A percentile compares a stretch with the other conserved stretches of the same genome.
Evolutionary conservation across 2,888 invertebrate genomes (phyloP).

Genomic region (Pyrrhia umbra): DNA sequence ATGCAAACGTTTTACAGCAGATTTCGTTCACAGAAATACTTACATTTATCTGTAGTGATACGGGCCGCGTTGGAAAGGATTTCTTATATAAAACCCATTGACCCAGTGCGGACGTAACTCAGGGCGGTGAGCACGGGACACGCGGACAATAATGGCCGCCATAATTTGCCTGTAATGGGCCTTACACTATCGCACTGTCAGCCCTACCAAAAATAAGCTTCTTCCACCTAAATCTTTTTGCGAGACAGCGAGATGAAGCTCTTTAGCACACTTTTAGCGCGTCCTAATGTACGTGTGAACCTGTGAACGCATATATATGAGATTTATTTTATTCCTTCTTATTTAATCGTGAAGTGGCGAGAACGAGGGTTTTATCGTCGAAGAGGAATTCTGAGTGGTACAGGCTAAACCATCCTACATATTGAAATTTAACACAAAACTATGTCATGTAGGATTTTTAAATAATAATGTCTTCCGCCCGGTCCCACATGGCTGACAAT

Average conservation of each 20-base stretch:
- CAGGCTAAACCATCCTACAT: constrained; percentile 15
- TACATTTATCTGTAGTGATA: constrained; percentile 57
- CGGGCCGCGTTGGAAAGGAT: constrained; percentile 70
- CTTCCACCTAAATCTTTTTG: constrained; percentile 78
- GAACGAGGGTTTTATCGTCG: constrained; percentile 43
- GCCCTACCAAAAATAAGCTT: constrained; percentile 87
- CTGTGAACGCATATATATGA: constrained; percentile 46
- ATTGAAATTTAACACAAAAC: constrained; percentile 24
- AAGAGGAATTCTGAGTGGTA: constrained; percentile 19
- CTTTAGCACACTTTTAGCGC: constrained; percentile 70
- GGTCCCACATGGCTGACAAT: constrained; percentile 40
- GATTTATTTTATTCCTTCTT: constrained; percentile 56
- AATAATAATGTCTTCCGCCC: constrained; percentile 31
- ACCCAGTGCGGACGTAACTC: constrained; percentile 85
- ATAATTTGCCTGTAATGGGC: constrained; percentile 89
- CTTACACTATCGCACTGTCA: constrained; percentile 89
- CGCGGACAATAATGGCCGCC: constrained; percentile 86
- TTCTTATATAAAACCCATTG: constrained; percentile 86
- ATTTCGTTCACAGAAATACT: constrained; percentile 46
- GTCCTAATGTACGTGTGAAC: constrained; percentile 57
- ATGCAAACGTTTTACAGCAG: constrained; percentile 45
- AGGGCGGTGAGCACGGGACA: constrained; percentile 82
- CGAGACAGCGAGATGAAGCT: constrained; percentile 70
- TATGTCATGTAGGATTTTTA: constrained; percentile 18
- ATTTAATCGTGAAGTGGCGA: constrained; percentile 27